A percentile compares a stretch with the other conserved stretches of the same genome.
These are phyloP conservation scores for Cepaea hortensis DNA, from an alignment of 2,888 invertebrate species.

Conservation along the genomic window DNA sequence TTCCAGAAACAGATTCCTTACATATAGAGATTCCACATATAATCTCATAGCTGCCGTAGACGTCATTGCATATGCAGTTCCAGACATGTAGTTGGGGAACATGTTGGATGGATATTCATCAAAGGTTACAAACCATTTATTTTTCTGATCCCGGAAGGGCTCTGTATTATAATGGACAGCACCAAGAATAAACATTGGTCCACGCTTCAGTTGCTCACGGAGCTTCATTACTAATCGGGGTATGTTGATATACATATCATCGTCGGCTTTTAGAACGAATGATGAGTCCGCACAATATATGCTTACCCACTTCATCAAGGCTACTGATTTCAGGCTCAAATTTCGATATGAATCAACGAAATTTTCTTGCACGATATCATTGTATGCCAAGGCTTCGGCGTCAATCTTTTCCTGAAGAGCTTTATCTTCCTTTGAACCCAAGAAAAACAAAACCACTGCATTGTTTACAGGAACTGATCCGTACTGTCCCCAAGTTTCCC, in stretches of 20 bases:
- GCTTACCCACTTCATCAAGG: conserved; percentile 76
- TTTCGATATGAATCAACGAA: conserved; percentile 76
- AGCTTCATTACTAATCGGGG: conserved; percentile 55
- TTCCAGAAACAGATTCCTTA: conserved; percentile 88
- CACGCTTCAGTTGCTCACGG: conserved; percentile 39
- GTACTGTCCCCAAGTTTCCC: conserved; percentile 72
- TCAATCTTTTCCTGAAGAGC: conserved; percentile 56
- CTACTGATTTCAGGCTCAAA: conserved; percentile 76
- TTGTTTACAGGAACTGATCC: conserved; percentile 52
- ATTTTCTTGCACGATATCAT: conserved; percentile 73
- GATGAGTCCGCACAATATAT: conserved; percentile 72
- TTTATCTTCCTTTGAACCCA: conserved; percentile 57
- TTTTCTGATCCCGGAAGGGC: conserved; percentile 87
- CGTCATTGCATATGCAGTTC: conserved; percentile 91
- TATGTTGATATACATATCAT: conserved; percentile 64
- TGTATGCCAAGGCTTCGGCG: conserved; percentile 65
- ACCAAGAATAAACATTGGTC: conserved; percentile 58
- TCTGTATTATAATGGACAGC: conserved; percentile 54
- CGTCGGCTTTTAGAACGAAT: conserved; percentile 76
- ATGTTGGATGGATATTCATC: conserved; percentile 85
- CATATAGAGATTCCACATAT: conserved; percentile 83
- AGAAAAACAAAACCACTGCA: conserved; percentile 67
- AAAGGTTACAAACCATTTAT: conserved; percentile 91
- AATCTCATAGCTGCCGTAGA: conserved; percentile 85
- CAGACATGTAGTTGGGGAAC: conserved; percentile 94